These are phyloP conservation scores for Tipula unca DNA, from an alignment of 2,888 invertebrate genomes.

Conservation along the genomic window DNA sequence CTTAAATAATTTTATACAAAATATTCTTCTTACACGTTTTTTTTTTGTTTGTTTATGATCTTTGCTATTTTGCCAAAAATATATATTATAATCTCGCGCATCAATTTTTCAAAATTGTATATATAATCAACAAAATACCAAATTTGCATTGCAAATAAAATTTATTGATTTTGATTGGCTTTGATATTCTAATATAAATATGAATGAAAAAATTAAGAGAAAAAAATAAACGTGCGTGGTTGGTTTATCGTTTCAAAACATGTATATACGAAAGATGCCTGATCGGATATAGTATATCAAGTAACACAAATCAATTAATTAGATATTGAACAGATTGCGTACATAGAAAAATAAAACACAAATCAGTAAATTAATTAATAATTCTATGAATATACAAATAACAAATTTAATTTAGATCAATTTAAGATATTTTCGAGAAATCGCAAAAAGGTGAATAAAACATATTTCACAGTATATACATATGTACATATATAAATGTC, in stretches of 20 bases:
- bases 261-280: neutral
- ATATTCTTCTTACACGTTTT: neutral
- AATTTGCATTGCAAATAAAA: neutral
- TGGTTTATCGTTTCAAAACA: neutral
- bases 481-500: neutral
- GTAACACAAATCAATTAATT: neutral
- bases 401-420: neutral
- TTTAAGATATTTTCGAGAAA: neutral
- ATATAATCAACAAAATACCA: neutral
- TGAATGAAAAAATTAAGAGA: neutral
- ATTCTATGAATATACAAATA: neutral
- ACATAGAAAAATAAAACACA: neutral
- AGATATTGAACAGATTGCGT: neutral
- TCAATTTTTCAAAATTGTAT: neutral
- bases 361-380: neutral
- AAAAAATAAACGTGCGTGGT: neutral
- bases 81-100: neutral
- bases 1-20: neutral
- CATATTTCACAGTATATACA: neutral
- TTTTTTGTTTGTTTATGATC: neutral
- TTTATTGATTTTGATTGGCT: constrained; percentile 14
- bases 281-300: neutral
- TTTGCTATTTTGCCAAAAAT: neutral
- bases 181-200: neutral
- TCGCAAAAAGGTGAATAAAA: neutral